Percentiles rank a stretch among this genome's conserved stretches.
Conservation (phyloP, 2,113 vertebrate genomes). For the Spea multiplicata region DNA sequence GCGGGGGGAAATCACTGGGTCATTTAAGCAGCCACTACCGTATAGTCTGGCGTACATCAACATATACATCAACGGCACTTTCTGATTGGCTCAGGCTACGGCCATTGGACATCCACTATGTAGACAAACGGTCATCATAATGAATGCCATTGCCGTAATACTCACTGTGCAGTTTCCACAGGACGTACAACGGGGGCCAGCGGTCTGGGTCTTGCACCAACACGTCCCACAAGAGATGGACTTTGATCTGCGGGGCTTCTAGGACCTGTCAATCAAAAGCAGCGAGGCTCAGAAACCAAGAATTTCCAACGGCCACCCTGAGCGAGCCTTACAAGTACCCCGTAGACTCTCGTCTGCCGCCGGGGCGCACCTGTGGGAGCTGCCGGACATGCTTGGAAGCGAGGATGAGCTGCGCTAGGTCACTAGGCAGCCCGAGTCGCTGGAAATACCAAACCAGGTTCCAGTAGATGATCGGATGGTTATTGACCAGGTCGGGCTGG, state of each 20-base stretch:
- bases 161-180: conserved; percentile 92
- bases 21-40: neutral
- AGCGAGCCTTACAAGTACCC: neutral
- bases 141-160: neutral
- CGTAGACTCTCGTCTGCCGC: neutral
- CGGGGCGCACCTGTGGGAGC: conserved; percentile 60
- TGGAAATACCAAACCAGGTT: conserved; percentile 95
- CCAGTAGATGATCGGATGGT: conserved; percentile 93
- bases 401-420: conserved; percentile 79
- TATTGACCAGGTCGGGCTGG: conserved; percentile 77
- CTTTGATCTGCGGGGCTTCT: conserved; percentile 62
- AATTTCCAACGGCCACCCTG: neutral
- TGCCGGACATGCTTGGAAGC: conserved; percentile 65
- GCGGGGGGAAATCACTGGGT: neutral
- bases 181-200: conserved; percentile 85
- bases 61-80: neutral
- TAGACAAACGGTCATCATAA: too few species aligned
- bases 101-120: too few species aligned
- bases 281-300: neutral
- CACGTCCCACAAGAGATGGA: conserved; percentile 85
- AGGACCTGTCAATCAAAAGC: conserved; percentile 5
- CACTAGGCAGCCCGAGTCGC: conserved; percentile 77
- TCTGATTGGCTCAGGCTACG: too few species aligned
- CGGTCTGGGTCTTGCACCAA: conserved; percentile 76
- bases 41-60: neutral